Evolutionary conservation across 2,797 vertebrate genomes (phyloP).

Genomic region (Pipistrellus pipistrellus): DNA sequence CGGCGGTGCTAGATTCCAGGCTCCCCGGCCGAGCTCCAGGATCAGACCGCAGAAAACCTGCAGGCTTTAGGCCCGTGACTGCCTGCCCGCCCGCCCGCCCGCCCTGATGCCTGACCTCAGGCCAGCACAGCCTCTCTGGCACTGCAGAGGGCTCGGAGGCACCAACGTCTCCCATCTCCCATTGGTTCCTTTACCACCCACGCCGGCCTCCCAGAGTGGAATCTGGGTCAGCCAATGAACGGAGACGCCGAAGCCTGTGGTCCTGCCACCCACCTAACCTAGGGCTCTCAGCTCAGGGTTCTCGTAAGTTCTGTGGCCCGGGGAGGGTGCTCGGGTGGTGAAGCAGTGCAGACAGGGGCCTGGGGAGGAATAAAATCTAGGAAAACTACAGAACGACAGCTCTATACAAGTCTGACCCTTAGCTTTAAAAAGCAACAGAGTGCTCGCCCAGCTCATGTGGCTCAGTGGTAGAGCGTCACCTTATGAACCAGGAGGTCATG

Average conservation of each 20-base stretch:
- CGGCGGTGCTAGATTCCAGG: neutral
- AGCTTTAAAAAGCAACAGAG: neutral
- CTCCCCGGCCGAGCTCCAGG: neutral
- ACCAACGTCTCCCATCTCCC: too few species aligned
- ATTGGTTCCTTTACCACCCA: neutral
- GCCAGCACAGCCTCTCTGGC: neutral
- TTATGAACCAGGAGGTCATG: too few species aligned
- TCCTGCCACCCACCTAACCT: neutral
- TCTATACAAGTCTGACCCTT: neutral
- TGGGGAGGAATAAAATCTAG: neutral
- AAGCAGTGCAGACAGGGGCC: neutral
- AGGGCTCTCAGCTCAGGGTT: neutral
- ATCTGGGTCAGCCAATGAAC: neutral
- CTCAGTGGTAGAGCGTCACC: too few species aligned
- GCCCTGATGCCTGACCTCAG: neutral
- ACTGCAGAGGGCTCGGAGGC: neutral
- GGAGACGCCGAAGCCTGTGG: fast-evolving
- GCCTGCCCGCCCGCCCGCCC: neutral
- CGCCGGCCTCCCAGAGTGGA: neutral
- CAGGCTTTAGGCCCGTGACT: fast-evolving
- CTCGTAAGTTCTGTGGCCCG: neutral
- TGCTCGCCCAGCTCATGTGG: too few species aligned
- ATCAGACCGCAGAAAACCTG: neutral
- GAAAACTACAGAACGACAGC: neutral
- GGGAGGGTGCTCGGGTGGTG: neutral